Evolutionary conservation across 1,140 invertebrate species (phyloP).

Genomic region (Pachyrhynchus sulphureomaculatus): DNA sequence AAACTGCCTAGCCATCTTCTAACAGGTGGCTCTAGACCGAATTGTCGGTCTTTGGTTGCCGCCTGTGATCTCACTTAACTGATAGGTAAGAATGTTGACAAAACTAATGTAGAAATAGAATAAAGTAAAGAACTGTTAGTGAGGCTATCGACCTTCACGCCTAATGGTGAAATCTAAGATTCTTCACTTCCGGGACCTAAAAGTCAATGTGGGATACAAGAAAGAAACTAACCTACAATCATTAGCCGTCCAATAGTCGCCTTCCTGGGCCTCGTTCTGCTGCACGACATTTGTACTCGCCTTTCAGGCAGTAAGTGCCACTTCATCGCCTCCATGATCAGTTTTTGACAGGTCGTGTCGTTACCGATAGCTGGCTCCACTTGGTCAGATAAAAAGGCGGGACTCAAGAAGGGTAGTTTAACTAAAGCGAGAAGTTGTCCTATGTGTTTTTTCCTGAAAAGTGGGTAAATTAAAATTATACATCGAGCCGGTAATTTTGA

Average conservation of each 20-base stretch:
- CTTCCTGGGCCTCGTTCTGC: slow-evolving; percentile 83
- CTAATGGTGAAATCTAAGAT: too few species aligned
- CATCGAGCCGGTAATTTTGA: not conserved
- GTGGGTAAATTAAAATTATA: not conserved
- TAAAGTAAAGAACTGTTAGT: too few species aligned
- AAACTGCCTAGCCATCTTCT: too few species aligned
- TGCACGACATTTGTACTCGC: slow-evolving; percentile 71
- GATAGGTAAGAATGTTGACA: too few species aligned
- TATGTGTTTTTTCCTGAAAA: slow-evolving; percentile 60
- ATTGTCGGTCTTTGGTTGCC: too few species aligned
- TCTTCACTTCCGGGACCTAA: too few species aligned
- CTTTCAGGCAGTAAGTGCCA: slow-evolving; percentile 89
- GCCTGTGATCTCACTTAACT: too few species aligned
- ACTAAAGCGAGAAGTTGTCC: slow-evolving; percentile 74
- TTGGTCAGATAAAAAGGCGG: slow-evolving; percentile 63
- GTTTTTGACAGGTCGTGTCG: slow-evolving; percentile 69
- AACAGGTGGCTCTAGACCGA: too few species aligned
- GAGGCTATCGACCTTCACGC: too few species aligned
- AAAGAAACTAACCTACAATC: slow-evolving; percentile 65
- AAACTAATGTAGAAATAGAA: too few species aligned
- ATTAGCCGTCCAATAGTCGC: slow-evolving; percentile 86
- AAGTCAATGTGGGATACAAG: too few species aligned
- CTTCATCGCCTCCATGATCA: slow-evolving; percentile 92
- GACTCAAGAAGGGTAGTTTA: slow-evolving; percentile 80
- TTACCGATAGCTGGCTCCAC: slow-evolving; percentile 46